A percentile compares a stretch with the other conserved stretches of the same genome.
phyloP scores from a whole-genome alignment of 2,888 invertebrate genomes.

The Scaptomyza caliginosa region DNA sequence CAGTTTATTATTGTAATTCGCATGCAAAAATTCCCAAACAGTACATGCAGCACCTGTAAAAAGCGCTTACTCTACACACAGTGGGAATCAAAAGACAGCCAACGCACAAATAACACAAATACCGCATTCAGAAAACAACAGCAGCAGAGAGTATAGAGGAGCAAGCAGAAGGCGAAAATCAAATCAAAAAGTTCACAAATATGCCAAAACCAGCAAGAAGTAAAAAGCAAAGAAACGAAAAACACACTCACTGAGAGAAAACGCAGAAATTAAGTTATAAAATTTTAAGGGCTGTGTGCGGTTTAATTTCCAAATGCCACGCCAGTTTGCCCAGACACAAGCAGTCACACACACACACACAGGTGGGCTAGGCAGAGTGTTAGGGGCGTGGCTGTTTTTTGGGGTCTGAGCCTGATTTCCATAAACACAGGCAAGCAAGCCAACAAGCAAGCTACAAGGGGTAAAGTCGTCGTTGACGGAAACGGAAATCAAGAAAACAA shows the following conservation, averaged over 20 bases:
- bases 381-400: constrained; percentile 47
- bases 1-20: constrained; percentile 77
- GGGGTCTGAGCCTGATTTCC: constrained; percentile 66
- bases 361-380: constrained; percentile 52
- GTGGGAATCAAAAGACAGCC: constrained; percentile 34
- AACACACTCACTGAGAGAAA: background rate
- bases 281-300: constrained; percentile 75
- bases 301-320: constrained; percentile 77
- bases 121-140: constrained; percentile 12
- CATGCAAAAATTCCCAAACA: constrained; percentile 52
- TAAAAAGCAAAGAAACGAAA: background rate
- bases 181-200: constrained; percentile 80
- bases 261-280: constrained; percentile 74
- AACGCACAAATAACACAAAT: constrained; percentile 22
- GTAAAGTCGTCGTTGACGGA: constrained; percentile 46
- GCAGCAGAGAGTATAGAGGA: constrained; percentile 35
- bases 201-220: constrained; percentile 58
- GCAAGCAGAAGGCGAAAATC: constrained; percentile 55
- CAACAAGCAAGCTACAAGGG: constrained; percentile 14
- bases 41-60: constrained; percentile 18
- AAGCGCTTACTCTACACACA: constrained; percentile 1
- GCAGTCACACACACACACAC: constrained; percentile 23
- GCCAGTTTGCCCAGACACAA: constrained; percentile 41
- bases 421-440: constrained; percentile 64
- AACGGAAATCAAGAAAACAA: constrained; percentile 78